A percentile compares a stretch with the other conserved stretches of the same genome.
These are phyloP conservation scores for Aporophyla nigra DNA, from an alignment of 2,888 invertebrate species.

Conservation along the genomic window DNA sequence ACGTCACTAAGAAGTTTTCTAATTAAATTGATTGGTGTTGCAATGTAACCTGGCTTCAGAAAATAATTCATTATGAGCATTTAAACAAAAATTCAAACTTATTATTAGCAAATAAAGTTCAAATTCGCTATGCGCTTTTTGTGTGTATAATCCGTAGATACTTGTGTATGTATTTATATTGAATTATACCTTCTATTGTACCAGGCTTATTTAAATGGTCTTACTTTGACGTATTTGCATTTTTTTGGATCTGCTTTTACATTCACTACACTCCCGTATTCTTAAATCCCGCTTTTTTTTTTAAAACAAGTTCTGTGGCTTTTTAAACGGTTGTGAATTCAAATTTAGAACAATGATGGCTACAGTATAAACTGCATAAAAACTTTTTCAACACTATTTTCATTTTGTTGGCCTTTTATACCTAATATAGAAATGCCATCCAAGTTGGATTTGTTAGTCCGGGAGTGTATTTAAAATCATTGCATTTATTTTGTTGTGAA, in stretches of 20 bases:
- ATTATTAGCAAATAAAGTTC: neutral
- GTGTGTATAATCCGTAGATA: neutral
- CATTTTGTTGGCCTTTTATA: neutral
- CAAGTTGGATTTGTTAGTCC: neutral
- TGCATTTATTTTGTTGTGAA: neutral
- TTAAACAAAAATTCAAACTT: constrained; percentile 6
- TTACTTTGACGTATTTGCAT: neutral
- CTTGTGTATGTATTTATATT: constrained; percentile 11
- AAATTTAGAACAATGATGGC: neutral
- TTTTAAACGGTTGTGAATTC: neutral
- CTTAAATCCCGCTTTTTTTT: neutral
- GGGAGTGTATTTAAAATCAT: neutral
- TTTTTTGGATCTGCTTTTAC: neutral
- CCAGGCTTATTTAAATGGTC: neutral
- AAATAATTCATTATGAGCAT: neutral
- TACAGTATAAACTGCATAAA: neutral
- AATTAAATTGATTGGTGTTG: neutral
- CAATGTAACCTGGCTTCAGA: neutral
- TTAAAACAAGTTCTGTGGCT: neutral
- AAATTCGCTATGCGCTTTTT: constrained; percentile 9
- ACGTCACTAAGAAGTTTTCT: neutral
- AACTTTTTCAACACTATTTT: neutral
- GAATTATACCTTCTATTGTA: neutral
- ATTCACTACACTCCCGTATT: neutral
- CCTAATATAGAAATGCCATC: neutral